Evolutionary conservation across 1,140 invertebrate genomes (phyloP).

Genomic region (Parasteatoda tepidariorum): DNA sequence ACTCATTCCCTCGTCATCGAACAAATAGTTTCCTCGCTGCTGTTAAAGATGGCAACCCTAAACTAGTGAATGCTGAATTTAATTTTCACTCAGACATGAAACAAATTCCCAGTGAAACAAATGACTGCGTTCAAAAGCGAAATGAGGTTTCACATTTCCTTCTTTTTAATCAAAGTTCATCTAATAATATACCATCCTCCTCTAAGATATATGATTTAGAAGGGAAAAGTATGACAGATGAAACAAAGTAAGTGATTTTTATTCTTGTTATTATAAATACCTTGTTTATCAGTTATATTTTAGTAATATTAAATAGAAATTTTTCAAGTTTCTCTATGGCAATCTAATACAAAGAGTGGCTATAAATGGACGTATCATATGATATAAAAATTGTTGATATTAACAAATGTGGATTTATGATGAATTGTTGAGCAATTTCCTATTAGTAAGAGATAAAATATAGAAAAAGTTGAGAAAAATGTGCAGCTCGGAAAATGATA

Average conservation of each 20-base stretch:
- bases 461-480: too few species aligned
- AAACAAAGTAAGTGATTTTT: conserved; percentile 8
- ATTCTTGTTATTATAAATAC: not conserved
- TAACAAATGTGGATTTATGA: too few species aligned
- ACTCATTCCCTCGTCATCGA: conserved; percentile 30
- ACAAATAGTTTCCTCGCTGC: conserved; percentile 34
- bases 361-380: too few species aligned
- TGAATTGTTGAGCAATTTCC: too few species aligned
- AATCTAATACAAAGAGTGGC: too few species aligned
- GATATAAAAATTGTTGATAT: too few species aligned
- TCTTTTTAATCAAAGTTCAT: not conserved
- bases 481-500: too few species aligned
- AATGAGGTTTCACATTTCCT: not conserved
- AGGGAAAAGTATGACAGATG: conserved; percentile 8
- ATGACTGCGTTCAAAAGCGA: not conserved
- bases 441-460: too few species aligned
- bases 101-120: not conserved
- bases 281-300: too few species aligned
- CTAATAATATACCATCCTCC: not conserved
- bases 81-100: not conserved
- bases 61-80: conserved; percentile 14
- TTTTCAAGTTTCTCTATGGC: too few species aligned
- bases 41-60: conserved; percentile 33
- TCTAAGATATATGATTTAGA: not conserved
- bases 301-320: too few species aligned